A percentile compares a stretch with the other conserved stretches of the same genome.
Conservation (phyloP, 1,140 invertebrate species). For the Aphelenchoides besseyi region DNA sequence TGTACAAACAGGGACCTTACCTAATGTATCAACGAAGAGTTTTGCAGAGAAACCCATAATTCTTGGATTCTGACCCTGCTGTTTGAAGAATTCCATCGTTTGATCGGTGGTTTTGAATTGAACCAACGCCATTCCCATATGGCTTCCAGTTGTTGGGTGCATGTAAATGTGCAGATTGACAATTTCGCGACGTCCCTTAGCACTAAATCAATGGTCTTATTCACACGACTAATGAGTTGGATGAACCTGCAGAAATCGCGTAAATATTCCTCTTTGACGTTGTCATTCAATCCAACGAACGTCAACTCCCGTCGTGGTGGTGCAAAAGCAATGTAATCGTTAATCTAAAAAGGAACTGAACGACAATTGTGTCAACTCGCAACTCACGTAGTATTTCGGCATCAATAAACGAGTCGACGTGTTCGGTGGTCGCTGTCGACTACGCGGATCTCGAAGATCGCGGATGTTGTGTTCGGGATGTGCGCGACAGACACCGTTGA, state of each 20-base stretch:
- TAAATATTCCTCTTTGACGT: conserved; percentile 35
- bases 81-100: conserved; percentile 15
- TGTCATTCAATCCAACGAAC: conserved; percentile 42
- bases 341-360: not conserved
- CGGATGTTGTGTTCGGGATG: conserved; percentile 7
- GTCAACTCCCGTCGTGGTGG: conserved; percentile 32
- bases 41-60: conserved; percentile 18
- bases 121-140: conserved; percentile 41
- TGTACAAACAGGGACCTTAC: not conserved
- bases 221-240: not conserved
- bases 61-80: not conserved
- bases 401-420: not conserved
- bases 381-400: not conserved
- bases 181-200: conserved; percentile 21
- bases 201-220: not conserved
- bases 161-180: conserved; percentile 29
- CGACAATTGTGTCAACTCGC: not conserved
- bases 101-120: conserved; percentile 23
- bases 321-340: not conserved
- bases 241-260: conserved; percentile 32
- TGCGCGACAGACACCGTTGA: conserved; percentile 7
- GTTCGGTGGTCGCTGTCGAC: not conserved
- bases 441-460: not conserved
- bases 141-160: conserved; percentile 27
- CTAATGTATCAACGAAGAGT: conserved; percentile 19